Base-by-base conservation (phyloP, 2,888 invertebrate genomes). In the Himalopsyche anomala region DNA sequence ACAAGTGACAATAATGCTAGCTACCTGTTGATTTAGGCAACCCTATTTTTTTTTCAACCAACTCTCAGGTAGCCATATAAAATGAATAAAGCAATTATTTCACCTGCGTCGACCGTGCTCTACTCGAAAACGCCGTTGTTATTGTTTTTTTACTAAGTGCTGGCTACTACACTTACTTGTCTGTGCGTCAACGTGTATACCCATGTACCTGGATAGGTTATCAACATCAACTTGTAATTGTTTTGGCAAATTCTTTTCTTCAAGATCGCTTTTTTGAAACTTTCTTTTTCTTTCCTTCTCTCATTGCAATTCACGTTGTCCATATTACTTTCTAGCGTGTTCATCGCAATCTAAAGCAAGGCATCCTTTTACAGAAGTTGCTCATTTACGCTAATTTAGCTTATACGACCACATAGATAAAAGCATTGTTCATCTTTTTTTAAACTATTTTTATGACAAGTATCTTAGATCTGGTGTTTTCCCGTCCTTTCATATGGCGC, bases 71-170 rank as follows among this genome's bases (percentile, higher is more conserved):
- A 62, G 62, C 11, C 19, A 11, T 19, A 28, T 19, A 62, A 62
- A 62, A 62, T 19, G 62, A 62, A 28, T 62, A 11, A 62, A 62
- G 62, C 62, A 62, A 62, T 62, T 62, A 62, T 62, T 62, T 62
- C 62, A 62, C 62, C n/a, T 62, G 62, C 28, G n/a, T 19, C 19
- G 4, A 19, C 62, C 11, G 62, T 19, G 62, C 28, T 19, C 62
- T 62, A 62, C 62, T 62, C 62, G 9, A 51, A 45, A 62, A 62
- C 62, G 62, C 62, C 19, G 19, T 62, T 62, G 62, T 56, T 56
- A n/a, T 62, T 62, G 19, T 62, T 62, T 62, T 62, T 62, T 62
- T 62, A 62, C 62, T 62, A 62, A 62, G 62, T 62, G 62, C 62
- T 62, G 62, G 62, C 62, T 62, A 19, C 62, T 62, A 19, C 62